Evolutionary conservation across 2,113 vertebrate species (phyloP).

Genomic region (Eudyptes chrysolophus): DNA sequence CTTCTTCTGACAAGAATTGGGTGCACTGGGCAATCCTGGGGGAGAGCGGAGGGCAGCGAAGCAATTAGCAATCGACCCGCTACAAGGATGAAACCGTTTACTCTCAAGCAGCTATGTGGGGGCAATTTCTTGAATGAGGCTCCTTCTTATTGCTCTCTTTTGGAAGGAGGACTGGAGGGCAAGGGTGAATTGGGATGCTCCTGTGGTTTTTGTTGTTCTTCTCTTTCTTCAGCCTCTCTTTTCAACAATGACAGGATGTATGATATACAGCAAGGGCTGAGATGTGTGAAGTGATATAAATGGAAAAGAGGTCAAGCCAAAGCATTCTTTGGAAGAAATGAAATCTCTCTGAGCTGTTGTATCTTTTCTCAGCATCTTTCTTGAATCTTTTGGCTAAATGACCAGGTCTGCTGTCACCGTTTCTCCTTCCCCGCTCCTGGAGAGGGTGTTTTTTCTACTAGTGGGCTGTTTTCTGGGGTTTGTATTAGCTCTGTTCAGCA

Average conservation of each 20-base stretch:
- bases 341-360: background rate
- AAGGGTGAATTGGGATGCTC: background rate
- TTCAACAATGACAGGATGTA: background rate
- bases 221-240: background rate
- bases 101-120: background rate
- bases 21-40: background rate
- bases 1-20: background rate
- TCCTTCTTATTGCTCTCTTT: background rate
- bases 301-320: background rate
- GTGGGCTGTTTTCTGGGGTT: background rate
- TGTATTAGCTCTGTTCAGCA: background rate
- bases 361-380: background rate
- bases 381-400: background rate
- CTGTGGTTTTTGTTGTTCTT: background rate
- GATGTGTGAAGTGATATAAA: background rate
- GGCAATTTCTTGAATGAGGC: background rate
- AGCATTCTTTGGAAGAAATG: background rate
- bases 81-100: background rate
- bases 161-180: background rate
- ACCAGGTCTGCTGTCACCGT: background rate
- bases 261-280: background rate
- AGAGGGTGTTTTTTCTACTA: background rate
- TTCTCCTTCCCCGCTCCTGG: background rate
- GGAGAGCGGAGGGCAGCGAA: background rate
- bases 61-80: background rate